phyloP scores from a whole-genome alignment of 2,113 vertebrate species.

The Eudyptes chrysolophus region DNA sequence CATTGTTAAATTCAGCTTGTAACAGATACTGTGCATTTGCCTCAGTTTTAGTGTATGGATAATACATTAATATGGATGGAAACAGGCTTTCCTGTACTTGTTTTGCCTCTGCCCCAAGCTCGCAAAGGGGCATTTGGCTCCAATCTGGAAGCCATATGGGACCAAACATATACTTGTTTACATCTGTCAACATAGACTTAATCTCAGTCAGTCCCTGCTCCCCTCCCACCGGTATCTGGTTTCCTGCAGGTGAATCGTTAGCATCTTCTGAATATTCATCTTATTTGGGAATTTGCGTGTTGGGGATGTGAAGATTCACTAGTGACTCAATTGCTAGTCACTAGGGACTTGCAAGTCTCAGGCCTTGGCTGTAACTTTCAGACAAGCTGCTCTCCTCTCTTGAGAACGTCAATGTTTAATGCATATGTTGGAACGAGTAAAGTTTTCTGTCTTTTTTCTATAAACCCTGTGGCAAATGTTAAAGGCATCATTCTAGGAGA shows the following conservation, averaged over 20 bases:
- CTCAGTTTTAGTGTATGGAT: neutral
- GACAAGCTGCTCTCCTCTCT: neutral
- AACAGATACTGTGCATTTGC: neutral
- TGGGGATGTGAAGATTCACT: neutral
- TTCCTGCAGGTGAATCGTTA: neutral
- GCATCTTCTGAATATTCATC: neutral
- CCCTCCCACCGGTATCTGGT: neutral
- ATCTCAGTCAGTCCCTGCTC: neutral
- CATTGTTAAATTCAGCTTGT: rapidly evolving
- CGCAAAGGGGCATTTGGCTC: neutral
- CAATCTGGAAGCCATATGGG: neutral
- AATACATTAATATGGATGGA: rapidly evolving
- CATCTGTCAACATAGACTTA: rapidly evolving
- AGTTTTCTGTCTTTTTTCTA: neutral
- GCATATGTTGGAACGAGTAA: rapidly evolving
- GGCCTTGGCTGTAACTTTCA: too few relatives aligned
- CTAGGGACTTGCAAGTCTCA: neutral
- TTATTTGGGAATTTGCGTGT: neutral
- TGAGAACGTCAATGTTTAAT: neutral
- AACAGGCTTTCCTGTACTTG: neutral
- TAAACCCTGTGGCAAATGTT: neutral
- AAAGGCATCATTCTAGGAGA: neutral
- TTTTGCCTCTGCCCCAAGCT: neutral
- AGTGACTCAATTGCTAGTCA: rapidly evolving
- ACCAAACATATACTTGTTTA: neutral